Evolutionary conservation across 1,140 invertebrate genomes (phyloP).

Genomic region (Drosophila sproati): DNA sequence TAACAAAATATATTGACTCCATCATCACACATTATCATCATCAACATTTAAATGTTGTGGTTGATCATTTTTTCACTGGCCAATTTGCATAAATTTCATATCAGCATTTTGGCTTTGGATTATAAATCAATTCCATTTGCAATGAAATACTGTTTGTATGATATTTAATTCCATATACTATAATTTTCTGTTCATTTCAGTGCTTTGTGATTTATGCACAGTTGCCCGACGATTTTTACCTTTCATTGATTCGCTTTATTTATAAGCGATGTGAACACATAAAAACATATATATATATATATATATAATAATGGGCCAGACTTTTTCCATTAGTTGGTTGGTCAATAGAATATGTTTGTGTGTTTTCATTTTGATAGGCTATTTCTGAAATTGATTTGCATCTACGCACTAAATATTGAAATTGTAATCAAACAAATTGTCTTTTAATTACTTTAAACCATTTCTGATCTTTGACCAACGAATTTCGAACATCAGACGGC

Average conservation of each 20-base stretch:
- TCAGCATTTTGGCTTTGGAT: slow-evolving; percentile 23
- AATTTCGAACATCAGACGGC: slow-evolving; percentile 9
- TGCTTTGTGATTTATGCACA: slow-evolving; percentile 51
- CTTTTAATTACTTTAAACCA: slow-evolving; percentile 25
- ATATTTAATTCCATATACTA: slow-evolving; percentile 60
- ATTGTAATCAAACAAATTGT: slow-evolving; percentile 1
- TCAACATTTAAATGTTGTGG: slow-evolving; percentile 8
- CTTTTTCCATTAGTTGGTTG: slow-evolving; percentile 6
- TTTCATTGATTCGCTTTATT: slow-evolving; percentile 46
- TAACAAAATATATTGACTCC: slow-evolving; percentile 18
- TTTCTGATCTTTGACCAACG: slow-evolving; percentile 16
- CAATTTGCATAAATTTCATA: slow-evolving; percentile 46
- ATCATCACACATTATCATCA: no score
- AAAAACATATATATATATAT: not conserved
- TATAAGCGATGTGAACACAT: not conserved
- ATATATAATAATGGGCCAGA: slow-evolving; percentile 32
- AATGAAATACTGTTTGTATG: slow-evolving; percentile 50
- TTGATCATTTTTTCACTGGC: not conserved
- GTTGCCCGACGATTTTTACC: slow-evolving; percentile 33
- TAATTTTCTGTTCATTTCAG: slow-evolving; percentile 8
- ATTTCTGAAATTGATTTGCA: slow-evolving; percentile 25
- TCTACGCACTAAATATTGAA: not conserved
- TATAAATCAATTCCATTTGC: slow-evolving; percentile 68
- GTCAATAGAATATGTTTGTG: not conserved
- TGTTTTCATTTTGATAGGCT: slow-evolving; percentile 32